Evolutionary conservation across 2,888 invertebrate genomes (phyloP).

Genomic region (Pristionchus fissidentatus): DNA sequence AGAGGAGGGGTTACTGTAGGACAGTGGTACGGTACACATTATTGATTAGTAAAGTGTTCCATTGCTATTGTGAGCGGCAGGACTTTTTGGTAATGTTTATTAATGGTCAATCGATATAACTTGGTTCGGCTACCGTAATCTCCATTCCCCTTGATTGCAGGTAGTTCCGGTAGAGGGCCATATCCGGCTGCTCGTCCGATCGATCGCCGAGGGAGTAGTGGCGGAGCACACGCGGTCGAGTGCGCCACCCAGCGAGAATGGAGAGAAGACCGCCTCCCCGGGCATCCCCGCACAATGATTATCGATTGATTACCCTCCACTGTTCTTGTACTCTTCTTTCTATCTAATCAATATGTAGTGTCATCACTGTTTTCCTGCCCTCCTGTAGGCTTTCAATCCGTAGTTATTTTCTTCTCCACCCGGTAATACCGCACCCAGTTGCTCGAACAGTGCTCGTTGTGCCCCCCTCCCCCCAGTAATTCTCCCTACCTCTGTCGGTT

Average conservation of each 20-base stretch:
- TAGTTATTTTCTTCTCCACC: neutral
- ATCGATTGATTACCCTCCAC: neutral
- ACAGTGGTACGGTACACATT: neutral
- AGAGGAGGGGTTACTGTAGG: neutral
- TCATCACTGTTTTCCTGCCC: neutral
- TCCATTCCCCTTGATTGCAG: no score
- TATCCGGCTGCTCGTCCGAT: conserved; percentile 27
- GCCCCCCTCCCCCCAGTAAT: neutral
- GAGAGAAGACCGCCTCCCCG: neutral
- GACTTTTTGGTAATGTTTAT: conserved; percentile 4
- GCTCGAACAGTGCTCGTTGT: neutral
- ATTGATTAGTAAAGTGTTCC: neutral
- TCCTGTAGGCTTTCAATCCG: no score
- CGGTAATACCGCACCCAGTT: neutral
- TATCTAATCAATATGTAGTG: neutral
- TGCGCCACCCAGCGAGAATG: neutral
- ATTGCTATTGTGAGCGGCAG: neutral
- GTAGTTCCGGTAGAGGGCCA: neutral
- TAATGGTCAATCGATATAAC: neutral
- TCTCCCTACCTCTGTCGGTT: neutral
- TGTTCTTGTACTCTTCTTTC: neutral
- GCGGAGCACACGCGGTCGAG: neutral
- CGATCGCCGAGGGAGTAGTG: conserved; percentile 23
- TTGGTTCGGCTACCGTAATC: neutral
- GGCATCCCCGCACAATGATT: neutral